Conservation (phyloP, 2,797 vertebrate genomes). For the Mormyrus proboscirostris region DNA sequence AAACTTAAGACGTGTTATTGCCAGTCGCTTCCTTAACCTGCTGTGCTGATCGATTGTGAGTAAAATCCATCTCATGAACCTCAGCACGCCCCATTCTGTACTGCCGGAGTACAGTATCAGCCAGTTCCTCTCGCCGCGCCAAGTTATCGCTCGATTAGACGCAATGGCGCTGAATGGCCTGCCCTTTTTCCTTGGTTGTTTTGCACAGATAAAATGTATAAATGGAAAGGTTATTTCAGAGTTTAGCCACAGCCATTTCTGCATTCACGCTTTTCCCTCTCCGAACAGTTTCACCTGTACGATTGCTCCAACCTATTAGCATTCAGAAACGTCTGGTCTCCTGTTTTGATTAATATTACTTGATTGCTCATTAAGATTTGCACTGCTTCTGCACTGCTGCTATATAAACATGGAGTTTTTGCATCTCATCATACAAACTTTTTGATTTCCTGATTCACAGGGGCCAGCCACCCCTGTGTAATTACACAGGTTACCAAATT, state of each 20-base stretch:
- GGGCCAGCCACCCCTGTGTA: slow-evolving; percentile 39
- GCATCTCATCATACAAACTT: slow-evolving; percentile 49
- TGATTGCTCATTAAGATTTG: slow-evolving; percentile 64
- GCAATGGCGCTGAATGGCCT: not conserved
- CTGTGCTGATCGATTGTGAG: slow-evolving; percentile 73
- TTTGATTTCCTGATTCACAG: slow-evolving; percentile 19
- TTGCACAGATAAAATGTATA: not conserved
- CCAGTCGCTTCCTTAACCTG: slow-evolving; percentile 77
- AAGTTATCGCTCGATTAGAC: not conserved
- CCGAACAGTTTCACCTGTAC: not conserved
- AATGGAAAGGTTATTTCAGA: not conserved
- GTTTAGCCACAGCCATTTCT: not conserved
- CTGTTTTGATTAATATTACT: slow-evolving; percentile 60
- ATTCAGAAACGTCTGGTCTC: slow-evolving; percentile 32
- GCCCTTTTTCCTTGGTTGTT: not conserved
- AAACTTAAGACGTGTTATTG: slow-evolving; percentile 73
- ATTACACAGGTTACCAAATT: slow-evolving; percentile 47
- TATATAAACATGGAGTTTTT: slow-evolving; percentile 38
- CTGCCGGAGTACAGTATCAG: not conserved
- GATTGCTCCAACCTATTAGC: not conserved
- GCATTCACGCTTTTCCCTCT: not conserved
- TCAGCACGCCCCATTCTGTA: not conserved
- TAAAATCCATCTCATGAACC: slow-evolving; percentile 45
- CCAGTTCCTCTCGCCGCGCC: not conserved
- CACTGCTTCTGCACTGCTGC: slow-evolving; percentile 37